Conservation (phyloP, 2,797 vertebrate species). For the Halcyon chelicuti region DNA sequence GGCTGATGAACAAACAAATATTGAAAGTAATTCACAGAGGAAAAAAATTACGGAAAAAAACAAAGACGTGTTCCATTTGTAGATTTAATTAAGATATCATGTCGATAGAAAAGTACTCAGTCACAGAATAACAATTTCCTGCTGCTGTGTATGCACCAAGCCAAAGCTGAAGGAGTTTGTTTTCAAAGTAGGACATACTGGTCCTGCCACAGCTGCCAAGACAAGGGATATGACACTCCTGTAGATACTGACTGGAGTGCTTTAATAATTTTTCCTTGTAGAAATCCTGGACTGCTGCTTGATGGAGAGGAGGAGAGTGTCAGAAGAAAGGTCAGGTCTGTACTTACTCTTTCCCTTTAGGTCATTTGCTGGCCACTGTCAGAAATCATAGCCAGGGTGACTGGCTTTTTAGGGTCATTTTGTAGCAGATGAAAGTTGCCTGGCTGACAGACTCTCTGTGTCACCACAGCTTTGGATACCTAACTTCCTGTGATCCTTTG, state of each 20-base stretch:
- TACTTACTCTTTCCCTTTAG: not conserved
- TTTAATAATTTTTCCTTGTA: not conserved
- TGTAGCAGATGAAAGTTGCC: not conserved
- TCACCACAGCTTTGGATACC: not conserved
- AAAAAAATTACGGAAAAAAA: conserved; percentile 2
- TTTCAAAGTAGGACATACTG: not conserved
- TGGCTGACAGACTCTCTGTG: not conserved
- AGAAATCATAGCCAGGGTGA: rapidly evolving
- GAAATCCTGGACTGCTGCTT: not conserved
- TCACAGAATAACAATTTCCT: not conserved
- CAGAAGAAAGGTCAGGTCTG: not conserved
- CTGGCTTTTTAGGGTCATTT: not conserved
- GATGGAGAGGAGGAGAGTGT: not conserved
- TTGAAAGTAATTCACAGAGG: conserved; percentile 3
- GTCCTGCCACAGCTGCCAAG: not conserved
- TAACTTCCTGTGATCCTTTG: not conserved
- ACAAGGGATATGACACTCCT: not conserved
- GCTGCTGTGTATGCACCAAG: not conserved
- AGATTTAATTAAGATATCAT: conserved; percentile 50
- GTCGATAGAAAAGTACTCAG: not conserved
- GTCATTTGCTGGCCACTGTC: not conserved
- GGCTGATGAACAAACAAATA: conserved; percentile 17
- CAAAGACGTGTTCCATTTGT: conserved; percentile 7
- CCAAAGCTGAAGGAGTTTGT: not conserved
- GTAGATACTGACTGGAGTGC: not conserved